Base-by-base conservation (phyloP, 2,113 vertebrate genomes). In the Thryonomys swinderianus region DNA sequence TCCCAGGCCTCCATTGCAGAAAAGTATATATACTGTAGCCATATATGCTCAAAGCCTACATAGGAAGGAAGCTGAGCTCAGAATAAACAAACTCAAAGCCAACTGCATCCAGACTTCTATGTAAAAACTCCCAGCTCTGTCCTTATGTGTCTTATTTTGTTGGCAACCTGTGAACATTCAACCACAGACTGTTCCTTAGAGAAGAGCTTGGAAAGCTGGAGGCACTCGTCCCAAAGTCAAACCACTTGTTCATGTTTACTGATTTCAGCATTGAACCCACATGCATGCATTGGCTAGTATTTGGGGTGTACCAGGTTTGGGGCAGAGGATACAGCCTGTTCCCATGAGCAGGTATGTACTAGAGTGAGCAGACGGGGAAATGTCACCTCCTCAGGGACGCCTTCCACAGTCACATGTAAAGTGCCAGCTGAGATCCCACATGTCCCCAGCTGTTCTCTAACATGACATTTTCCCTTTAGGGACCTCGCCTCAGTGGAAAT, bases 11-110 rank as follows among this genome's bases (percentile, higher is more conserved):
- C 48, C 2, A 55, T 78, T 79, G 81, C 23, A 42, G 81, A 55
- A 42, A 92, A 82, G 32, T 79, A 81, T 34, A 5, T 30, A 64
- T 37, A 32, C 51, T 78, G 32, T 53, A 42, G 67, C 0, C 2
- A 9, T 0, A 1, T 1, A 2, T 21, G 34, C 1, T 16, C 30
- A n/a, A 9, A 3, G 11, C 8, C 37, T 32, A 23, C 20, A 13
- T 3, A 57, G 30, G 45, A 67, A 93, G 30, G 32, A 74, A 71
- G 0, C 16, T 93, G 42, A 55, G n/a, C 71, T 85, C 67, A 88
- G 67, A 40, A 51, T 79, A 67, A 83, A 67, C 5, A 40, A 9
- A 9, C 30, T 85, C 48, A 48, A 42, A 51, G 45, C 30, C 42
- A 67, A 48, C 57, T 27, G 34, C 11, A 30, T 71, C 82, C 61